Conservation (phyloP, 2,888 invertebrate species). For the Silvanus unidentatus region DNA sequence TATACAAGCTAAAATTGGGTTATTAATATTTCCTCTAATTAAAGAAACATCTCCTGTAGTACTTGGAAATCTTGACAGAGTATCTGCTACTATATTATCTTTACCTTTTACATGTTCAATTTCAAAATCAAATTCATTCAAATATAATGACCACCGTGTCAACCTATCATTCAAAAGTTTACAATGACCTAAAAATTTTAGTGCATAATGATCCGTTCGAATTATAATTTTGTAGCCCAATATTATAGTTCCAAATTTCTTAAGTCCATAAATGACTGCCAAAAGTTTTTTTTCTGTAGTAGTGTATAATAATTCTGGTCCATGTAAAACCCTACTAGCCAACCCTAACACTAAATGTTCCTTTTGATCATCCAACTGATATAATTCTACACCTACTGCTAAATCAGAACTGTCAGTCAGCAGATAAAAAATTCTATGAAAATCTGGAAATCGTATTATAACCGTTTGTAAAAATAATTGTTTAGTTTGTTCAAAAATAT, state of each 20-base stretch:
- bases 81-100: conserved; percentile 4
- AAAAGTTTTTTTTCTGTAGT: conserved; percentile 19
- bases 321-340: conserved; percentile 12
- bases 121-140: conserved; percentile 12
- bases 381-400: conserved; percentile 10
- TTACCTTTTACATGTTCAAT: neutral
- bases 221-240: conserved; percentile 10
- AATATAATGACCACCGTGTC: conserved; percentile 13
- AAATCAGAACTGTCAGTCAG: conserved; percentile 11
- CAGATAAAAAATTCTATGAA: conserved; percentile 3
- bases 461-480: conserved; percentile 10
- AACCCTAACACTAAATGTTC: conserved; percentile 15
- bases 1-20: too few relatives aligned
- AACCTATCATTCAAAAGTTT: conserved; percentile 13
- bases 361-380: conserved; percentile 9
- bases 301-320: conserved; percentile 17
- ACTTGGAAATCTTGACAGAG: too few relatives aligned
- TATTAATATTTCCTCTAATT: too few relatives aligned
- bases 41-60: too few relatives aligned
- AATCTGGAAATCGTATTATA: conserved; percentile 11
- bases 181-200: conserved; percentile 15
- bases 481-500: conserved; percentile 8
- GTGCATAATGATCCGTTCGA: conserved; percentile 16
- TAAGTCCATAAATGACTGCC: conserved; percentile 12
- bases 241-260: conserved; percentile 12